phyloP scores from a whole-genome alignment of 2,113 vertebrate species.

The Eulemur macaco region DNA sequence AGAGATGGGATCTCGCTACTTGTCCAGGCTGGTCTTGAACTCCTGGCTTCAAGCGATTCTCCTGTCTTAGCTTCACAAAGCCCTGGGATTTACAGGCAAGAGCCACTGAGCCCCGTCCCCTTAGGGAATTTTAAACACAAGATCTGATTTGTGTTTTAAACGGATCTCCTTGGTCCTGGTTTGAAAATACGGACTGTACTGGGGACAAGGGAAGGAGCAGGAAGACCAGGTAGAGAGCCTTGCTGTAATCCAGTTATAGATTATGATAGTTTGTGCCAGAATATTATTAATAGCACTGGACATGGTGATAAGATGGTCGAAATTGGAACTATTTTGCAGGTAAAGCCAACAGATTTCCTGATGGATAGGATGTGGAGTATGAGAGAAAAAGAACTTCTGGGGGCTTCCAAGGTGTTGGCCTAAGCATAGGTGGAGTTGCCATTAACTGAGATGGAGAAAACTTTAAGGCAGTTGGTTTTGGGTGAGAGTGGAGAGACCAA shows the following conservation, averaged over 20 bases:
- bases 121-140: not conserved
- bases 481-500: not conserved
- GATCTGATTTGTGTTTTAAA: not conserved
- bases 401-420: not conserved
- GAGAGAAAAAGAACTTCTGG: not conserved
- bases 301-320: too few relatives aligned
- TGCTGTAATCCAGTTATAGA: not conserved
- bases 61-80: too few relatives aligned
- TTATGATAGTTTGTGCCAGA: not conserved
- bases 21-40: too few relatives aligned
- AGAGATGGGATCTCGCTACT: too few relatives aligned
- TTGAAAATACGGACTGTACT: not conserved
- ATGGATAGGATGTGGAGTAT: not conserved
- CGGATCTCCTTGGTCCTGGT: not conserved
- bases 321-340: not conserved
- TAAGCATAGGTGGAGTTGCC: not conserved
- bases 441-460: not conserved
- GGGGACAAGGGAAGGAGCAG: not conserved
- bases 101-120: too few relatives aligned
- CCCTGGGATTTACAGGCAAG: too few relatives aligned
- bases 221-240: not conserved
- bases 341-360: not conserved
- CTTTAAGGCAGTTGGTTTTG: not conserved
- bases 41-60: too few relatives aligned
- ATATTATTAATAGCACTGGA: not conserved